Conservation (phyloP, 1,140 invertebrate genomes). For the Drosophila seguyi region DNA sequence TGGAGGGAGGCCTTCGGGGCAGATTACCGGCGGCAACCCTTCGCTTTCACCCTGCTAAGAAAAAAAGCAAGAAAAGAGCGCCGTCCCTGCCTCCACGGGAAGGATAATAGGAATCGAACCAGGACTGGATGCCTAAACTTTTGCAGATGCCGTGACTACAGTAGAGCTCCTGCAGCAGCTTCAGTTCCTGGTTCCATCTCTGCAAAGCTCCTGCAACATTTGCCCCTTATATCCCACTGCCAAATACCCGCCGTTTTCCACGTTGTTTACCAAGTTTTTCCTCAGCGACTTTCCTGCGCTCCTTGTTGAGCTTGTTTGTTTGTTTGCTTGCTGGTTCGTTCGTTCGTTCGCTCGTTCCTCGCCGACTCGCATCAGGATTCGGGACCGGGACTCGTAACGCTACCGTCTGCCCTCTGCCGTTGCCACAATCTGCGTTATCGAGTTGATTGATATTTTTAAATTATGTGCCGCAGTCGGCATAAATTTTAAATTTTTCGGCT, state of each 20-base stretch:
- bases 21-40: slow-evolving; percentile 25
- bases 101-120: slow-evolving; percentile 77
- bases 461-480: slow-evolving; percentile 82
- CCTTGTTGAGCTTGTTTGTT: slow-evolving; percentile 58
- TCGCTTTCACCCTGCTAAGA: slow-evolving; percentile 5
- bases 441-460: slow-evolving; percentile 84
- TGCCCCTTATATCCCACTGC: slow-evolving; percentile 28
- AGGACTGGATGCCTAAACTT: slow-evolving; percentile 65
- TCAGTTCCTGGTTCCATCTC: slow-evolving; percentile 3
- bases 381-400: neutral
- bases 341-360: slow-evolving; percentile 9
- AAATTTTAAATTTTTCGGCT: slow-evolving; percentile 75
- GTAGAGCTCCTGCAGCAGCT: slow-evolving; percentile 23
- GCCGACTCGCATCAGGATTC: neutral
- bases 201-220: slow-evolving; percentile 55
- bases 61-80: slow-evolving; percentile 12
- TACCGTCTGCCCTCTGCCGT: neutral
- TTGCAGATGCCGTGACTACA: slow-evolving; percentile 39
- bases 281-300: slow-evolving; percentile 59
- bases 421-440: slow-evolving; percentile 75
- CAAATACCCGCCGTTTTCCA: slow-evolving; percentile 18
- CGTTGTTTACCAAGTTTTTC: slow-evolving; percentile 79
- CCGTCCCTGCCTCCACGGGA: slow-evolving; percentile 41
- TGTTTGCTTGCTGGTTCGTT: slow-evolving; percentile 46
- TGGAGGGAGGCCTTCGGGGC: slow-evolving; percentile 12